Evolutionary conservation across 2,888 invertebrate species (phyloP), one percentile per base, ranked within the genome.

Genomic region (Monopis laevigella): DNA sequence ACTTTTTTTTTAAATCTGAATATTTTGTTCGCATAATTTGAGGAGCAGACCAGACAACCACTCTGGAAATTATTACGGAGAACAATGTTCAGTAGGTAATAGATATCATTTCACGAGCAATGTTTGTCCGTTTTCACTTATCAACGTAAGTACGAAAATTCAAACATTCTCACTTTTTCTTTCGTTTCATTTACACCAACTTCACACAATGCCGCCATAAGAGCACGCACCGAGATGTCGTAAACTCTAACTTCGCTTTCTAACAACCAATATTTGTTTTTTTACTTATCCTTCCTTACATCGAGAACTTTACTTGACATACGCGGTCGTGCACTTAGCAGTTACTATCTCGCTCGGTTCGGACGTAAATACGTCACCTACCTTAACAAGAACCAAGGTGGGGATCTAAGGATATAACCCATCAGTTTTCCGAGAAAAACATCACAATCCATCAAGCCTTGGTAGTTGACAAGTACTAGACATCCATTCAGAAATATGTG

Each of bases 131-230:
- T 56, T 43, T 43, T 43, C 43, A 41, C 43, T 40, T 24, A 43
- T 32, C 29, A 16, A 19, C 29, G 46, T 24, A 35, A 52, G 51
- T 59, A 69, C 56, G 67, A 68, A 75, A 73, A 72, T 62, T 64
- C 73, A 75, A 77, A 77, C 63, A 77, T 65, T 68, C 67, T 54
- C 69, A 78, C 80, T 80, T 75, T 80, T 80, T 78, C 78, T 78
- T 73, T 77, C 77, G 58, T 71, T 68, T 69, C 67, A 71, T 78
- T 75, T 73, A 52, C 72, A 70, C 67, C 55, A 48, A 49, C 58
- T 58, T 65, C 63, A 64, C 61, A 70, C 64, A 32, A 62, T 54
- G 52, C 54, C 57, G 54, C 47, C 55, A 51, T 59, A 65, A 60
- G 59, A 59, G 59, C 62, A 55, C 50, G 54, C 62, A 59, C 67